Evolutionary conservation across 2,888 invertebrate genomes (phyloP), one percentile per base, ranked within the genome.

Genomic region (Dasysyrphus albostriatus): DNA sequence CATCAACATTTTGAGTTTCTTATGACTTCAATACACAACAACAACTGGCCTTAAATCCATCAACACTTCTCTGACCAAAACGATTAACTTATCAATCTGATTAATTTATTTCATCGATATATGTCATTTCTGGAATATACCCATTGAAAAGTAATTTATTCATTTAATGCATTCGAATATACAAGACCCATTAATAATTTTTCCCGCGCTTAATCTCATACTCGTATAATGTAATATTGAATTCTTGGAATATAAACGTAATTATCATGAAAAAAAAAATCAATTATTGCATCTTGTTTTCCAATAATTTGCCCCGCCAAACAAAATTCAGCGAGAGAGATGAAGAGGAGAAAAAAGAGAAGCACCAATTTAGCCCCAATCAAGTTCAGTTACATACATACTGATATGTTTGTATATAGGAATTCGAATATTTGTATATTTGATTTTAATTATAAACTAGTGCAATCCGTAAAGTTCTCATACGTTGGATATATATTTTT

Each of bases 371-470:
- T 47, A 67, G 32, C 54, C 70, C 49, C 70, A 81, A 76, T 51
- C 82, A 77, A 82, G 81, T 81, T 77, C 77, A 7, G 44, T 51
- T 78, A 59, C 44, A 78, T 54, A 78, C n/a, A n/a, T 54, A 29
- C 44, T 16, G 16, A 12, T 59, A 39, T n/a, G n/a, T n/a, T n/a
- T n/a, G n/a, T n/a, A n/a, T 63, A 19, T 65, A 67, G 42, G 65
- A 78, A 78, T 78, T 74, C 54, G 61, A 39, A 37, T 59, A 37
- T 37, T 78, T 44, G 61, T 47, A 37, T 59, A 37, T 37, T 78
- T 44, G 29, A 51, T 73, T n/a, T 19, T 83, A 78, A 73, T 78
- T 73, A 73, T 73, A 49, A 65, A 67, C 9, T 37, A 78, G 83
- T 78, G 73, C 73, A 83, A 32, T 42, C 34, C 16, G 59, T 29